Conservation (phyloP, 2,797 vertebrate genomes). For the Girardinus metallicus region DNA sequence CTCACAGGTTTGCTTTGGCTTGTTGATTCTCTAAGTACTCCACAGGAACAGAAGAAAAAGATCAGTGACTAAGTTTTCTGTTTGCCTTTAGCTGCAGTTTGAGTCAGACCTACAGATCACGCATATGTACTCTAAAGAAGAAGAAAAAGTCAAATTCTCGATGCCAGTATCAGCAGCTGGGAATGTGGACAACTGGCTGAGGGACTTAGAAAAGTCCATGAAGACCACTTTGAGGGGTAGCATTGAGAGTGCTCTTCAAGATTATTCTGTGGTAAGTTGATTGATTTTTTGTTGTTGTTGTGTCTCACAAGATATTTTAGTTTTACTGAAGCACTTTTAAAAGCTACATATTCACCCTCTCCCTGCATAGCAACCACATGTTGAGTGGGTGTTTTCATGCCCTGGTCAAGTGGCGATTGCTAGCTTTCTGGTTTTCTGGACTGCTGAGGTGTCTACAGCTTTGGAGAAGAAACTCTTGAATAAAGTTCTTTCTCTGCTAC, state of each 20-base stretch:
- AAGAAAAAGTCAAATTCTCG: conserved; percentile 87
- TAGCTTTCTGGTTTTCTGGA: conserved; percentile 94
- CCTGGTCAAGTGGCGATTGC: conserved; percentile 95
- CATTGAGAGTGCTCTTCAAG: conserved; percentile 83
- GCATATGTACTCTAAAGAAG: conserved; percentile 92
- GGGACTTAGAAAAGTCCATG: conserved; percentile 89
- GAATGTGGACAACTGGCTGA: conserved; percentile 92
- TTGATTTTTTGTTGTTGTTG: neutral
- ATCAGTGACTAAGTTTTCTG: neutral
- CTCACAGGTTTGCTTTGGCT: conserved; percentile 75
- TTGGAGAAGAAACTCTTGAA: conserved; percentile 83
- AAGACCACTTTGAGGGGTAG: conserved; percentile 87
- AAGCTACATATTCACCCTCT: neutral
- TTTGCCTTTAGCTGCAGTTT: conserved; percentile 85
- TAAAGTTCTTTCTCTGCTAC: conserved; percentile 83
- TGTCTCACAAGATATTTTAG: neutral
- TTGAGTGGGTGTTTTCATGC: conserved; percentile 90
- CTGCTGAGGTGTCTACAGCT: conserved; percentile 87
- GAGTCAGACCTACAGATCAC: conserved; percentile 91
- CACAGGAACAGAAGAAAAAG: neutral
- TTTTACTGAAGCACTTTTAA: neutral
- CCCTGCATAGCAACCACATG: conserved; percentile 79
- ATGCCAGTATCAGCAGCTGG: conserved; percentile 81
- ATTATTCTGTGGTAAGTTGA: conserved; percentile 83
- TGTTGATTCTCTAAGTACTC: neutral